A percentile compares a stretch with the other conserved stretches of the same genome.
These are phyloP conservation scores for Cantharis flavilabris DNA, from an alignment of 2,888 invertebrate species.

Conservation along the genomic window DNA sequence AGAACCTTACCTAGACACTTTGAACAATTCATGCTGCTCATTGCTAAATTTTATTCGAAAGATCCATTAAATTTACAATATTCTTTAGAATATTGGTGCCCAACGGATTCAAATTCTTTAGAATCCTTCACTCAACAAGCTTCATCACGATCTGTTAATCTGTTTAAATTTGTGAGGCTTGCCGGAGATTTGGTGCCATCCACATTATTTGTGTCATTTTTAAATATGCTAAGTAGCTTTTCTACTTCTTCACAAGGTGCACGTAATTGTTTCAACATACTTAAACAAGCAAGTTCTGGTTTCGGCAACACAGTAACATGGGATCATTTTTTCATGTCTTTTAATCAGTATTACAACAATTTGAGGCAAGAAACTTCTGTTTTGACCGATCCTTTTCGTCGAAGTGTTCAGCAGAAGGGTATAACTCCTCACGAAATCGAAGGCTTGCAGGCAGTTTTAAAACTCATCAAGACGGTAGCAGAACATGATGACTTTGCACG, in stretches of 20 bases:
- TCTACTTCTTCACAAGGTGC: constrained; percentile 79
- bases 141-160: constrained; percentile 71
- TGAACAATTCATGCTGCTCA: constrained; percentile 78
- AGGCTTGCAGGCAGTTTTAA: constrained; percentile 81
- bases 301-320: constrained; percentile 67
- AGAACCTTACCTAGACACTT: constrained; percentile 77
- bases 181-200: constrained; percentile 86
- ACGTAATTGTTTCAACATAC: constrained; percentile 74
- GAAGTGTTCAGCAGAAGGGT: constrained; percentile 60
- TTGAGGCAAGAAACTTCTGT: constrained; percentile 72
- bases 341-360: constrained; percentile 72
- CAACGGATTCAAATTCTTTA: constrained; percentile 56
- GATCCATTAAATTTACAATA: constrained; percentile 74
- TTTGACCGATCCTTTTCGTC: constrained; percentile 65
- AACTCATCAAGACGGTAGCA: constrained; percentile 78
- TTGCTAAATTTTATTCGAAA: constrained; percentile 76
- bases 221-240: constrained; percentile 83
- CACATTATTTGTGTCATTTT: constrained; percentile 82
- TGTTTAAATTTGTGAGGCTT: constrained; percentile 89
- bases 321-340: constrained; percentile 84
- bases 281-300: constrained; percentile 69
- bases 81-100: constrained; percentile 83
- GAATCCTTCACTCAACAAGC: constrained; percentile 53
- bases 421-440: constrained; percentile 84
- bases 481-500: constrained; percentile 80